A percentile compares a stretch with the other conserved stretches of the same genome.
Evolutionary conservation across 1,140 invertebrate species (phyloP).

Genomic region (Liolophura sinensis): DNA sequence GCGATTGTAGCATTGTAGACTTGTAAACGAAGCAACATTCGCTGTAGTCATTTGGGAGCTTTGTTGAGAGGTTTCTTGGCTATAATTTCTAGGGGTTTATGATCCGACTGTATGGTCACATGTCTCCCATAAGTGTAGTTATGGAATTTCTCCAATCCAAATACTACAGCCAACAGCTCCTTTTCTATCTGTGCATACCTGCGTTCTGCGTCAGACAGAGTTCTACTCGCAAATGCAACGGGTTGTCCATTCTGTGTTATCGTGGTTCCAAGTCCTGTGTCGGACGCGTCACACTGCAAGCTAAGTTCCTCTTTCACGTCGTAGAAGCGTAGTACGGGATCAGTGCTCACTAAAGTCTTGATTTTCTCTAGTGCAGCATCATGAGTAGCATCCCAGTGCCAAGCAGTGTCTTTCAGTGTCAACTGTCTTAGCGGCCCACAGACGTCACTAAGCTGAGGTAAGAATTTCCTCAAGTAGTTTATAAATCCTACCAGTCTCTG

Average conservation of each 20-base stretch:
- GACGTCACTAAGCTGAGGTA: slow-evolving; percentile 14
- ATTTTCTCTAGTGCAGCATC: no score
- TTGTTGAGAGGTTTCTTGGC: no score
- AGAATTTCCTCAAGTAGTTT: slow-evolving; percentile 56
- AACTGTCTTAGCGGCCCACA: no score
- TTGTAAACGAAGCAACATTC: slow-evolving; percentile 11
- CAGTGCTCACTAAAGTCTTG: no score
- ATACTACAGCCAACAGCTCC: slow-evolving; percentile 31
- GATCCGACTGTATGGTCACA: no score
- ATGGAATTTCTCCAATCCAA: no score
- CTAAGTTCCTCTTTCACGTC: slow-evolving; percentile 29
- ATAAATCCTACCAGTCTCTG: slow-evolving; percentile 22
- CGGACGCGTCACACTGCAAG: slow-evolving; percentile 41
- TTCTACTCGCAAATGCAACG: no score
- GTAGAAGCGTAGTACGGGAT: slow-evolving; percentile 12
- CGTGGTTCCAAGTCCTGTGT: slow-evolving; percentile 50
- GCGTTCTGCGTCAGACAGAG: slow-evolving; percentile 17
- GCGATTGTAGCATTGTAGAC: slow-evolving; percentile 5
- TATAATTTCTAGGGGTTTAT: no score
- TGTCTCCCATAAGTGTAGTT: no score
- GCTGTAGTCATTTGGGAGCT: slow-evolving; percentile 18
- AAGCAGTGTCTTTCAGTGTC: no score
- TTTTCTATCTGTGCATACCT: slow-evolving; percentile 35
- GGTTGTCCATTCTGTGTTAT: slow-evolving; percentile 39
- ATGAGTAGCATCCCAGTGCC: no score